Evolutionary conservation across 2,888 invertebrate genomes (phyloP), one percentile per base, ranked within the genome.

Genomic region (Hemithea aestivaria): DNA sequence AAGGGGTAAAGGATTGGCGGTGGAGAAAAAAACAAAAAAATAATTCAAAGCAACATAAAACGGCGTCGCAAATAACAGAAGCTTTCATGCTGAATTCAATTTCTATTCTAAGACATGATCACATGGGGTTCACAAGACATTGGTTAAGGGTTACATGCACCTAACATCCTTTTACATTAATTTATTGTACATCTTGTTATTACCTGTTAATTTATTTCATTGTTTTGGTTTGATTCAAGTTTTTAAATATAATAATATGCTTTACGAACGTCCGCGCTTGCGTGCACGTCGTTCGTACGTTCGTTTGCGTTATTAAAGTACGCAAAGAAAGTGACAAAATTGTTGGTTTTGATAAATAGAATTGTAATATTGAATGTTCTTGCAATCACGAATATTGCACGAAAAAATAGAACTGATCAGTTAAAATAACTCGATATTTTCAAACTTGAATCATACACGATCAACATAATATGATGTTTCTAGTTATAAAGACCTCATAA

Each of bases 41-140:
- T 67, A 73, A 72, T 73, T 82, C 76, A 82, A 85, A 87, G 84
- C 84, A 77, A 83, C 80, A 79, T 73, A 76, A 79, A 72, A 74
- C 74, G 61, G 61, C 62, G 80, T 82, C 81, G 80, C 80, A 69
- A 80, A 71, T 62, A 66, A 81, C 73, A 73, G 51, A 84, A 83
- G 84, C 84, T 31, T 50, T 59, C 76, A 75, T 76, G 73, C 73
- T 58, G 36, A 24, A 10, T 39, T 45, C 31, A 37, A 38, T 35
- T 49, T 35, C 40, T 42, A 30, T 45, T 55, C 45, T 53, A 42
- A 43, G 53, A 48, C 51, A 42, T 35, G 24, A 45, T 3, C 11
- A 43, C 40, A 54, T 35, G 49, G 50, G n/a, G 45, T 56, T 51
- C 41, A 71, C 70, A 77, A 74, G 75, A 77, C 68, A 72, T 64